Percentiles rank a stretch among this genome's conserved stretches.
Evolutionary conservation across 2,797 vertebrate genomes (phyloP).

Genomic region (Psittacula derbiana): DNA sequence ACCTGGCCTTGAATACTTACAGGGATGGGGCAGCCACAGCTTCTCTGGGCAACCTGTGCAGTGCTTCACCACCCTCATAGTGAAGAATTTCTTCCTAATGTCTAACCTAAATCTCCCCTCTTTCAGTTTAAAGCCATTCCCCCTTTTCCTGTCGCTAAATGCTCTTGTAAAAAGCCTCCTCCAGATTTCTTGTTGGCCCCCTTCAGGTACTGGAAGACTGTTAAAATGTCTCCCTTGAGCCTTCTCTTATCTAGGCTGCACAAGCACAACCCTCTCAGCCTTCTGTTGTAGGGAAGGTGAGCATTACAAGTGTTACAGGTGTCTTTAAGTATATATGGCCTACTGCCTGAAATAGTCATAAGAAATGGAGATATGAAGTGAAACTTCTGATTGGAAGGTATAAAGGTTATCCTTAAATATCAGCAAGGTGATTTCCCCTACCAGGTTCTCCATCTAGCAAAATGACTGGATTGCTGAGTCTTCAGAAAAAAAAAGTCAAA

Average conservation of each 20-base stretch:
- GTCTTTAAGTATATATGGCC: slow-evolving; percentile 25
- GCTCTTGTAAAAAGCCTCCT: neutral
- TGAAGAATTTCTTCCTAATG: neutral
- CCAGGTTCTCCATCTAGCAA: neutral
- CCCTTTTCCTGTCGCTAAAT: neutral
- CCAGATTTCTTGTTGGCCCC: neutral
- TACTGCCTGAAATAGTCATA: slow-evolving; percentile 1
- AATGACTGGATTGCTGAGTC: neutral
- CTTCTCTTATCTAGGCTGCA: neutral
- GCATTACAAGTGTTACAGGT: neutral
- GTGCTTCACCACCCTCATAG: neutral
- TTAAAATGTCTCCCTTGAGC: neutral
- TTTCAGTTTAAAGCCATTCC: neutral
- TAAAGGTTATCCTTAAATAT: slow-evolving; percentile 12
- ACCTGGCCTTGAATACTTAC: neutral
- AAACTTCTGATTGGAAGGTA: neutral
- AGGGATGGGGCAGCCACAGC: neutral
- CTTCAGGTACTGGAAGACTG: neutral
- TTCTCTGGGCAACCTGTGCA: neutral
- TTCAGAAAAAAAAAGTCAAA: neutral
- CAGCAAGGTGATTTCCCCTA: neutral
- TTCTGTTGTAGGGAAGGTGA: neutral
- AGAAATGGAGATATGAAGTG: neutral
- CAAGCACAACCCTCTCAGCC: neutral
- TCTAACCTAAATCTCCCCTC: neutral